Evolutionary conservation across 2,113 vertebrate species (phyloP), one percentile per base, ranked within the genome.

Genomic region (Crocuta crocuta): DNA sequence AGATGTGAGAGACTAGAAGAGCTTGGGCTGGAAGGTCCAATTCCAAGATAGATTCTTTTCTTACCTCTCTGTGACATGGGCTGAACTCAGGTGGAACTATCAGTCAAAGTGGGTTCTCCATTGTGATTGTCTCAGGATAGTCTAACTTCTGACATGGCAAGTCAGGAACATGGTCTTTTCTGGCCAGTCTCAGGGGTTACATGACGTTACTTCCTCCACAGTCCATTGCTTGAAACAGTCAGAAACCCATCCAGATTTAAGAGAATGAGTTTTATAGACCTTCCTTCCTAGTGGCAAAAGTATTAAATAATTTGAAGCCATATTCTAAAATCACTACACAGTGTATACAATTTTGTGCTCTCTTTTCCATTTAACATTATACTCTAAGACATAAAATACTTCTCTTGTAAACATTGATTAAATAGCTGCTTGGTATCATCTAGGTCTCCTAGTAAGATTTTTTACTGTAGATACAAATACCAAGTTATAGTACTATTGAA

Each of bases 341-440:
- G 19, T 85, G 5, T 53, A 88, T 24, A 35, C 5, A 66, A 48
- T 91, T 94, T 80, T 94, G 33, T 93, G 31, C 86, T 95, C 55
- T 90, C 24, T 74, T 71, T 91, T 86, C 31, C 23, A 11, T 31
- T 66, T 93, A 78, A 55, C 17, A 26, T 88, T 93, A 61, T 83
- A 83, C 28, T 85, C 31, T 88, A 84, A 74, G 91, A 87, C 31
- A 76, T 81, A 93, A 97, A 91, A 85, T 45, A 4, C 5, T 11
- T 95, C 35, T 97, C 43, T 81, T 92, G 9, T 93, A 88, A 97
- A 92, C 48, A 94, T 66, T 23, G 58, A 82, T 92, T 96, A 65
- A 93, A 66, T 50, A 53, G 31, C 24, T 89, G 12, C 86, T 93
- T 58, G 33, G 45, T 13, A 93, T 93, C 26, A 81, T 89, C 39